Evolutionary conservation across 2,888 invertebrate species (phyloP), one percentile per base, ranked within the genome.

Genomic region (Argyresthia goedartella): DNA sequence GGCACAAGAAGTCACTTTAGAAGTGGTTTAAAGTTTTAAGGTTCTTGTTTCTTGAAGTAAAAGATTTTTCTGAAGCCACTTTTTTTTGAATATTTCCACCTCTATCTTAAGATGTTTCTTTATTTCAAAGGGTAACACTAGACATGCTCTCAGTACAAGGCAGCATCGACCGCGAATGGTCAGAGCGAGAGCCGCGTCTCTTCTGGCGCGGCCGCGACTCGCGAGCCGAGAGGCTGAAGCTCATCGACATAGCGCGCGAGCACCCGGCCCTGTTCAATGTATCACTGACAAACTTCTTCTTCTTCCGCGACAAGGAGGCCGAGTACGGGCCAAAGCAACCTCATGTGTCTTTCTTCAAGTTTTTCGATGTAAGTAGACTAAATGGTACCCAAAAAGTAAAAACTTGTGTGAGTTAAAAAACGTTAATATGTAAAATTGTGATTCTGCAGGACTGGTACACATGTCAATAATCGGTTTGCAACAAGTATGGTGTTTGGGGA

Each of bases 171-270:
- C 82, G 81, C 15, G 64, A 77, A 0, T 98, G 98, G 97, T 74
- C 89, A 16, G 75, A 91, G 39, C 94, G 96, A 66, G 89, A 89
- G 54, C 81, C 91, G 2, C 91, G 91, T 69, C 91, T 92, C 2
- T 94, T 98, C 75, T 98, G 97, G 95, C 89, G 98, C 55, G 98
- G 98, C 0, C 88, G 98, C 44, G 98, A 98, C 76, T 95, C 97
- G 0, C 89, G 95, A n/a, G 88, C 90, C 52, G 94, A 96, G 69
- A 88, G 98, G 35, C 86, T 98, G 13, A 89, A 94, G 60, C 88
- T 98, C 16, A 91, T 98, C 11, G 91, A 93, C 52, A 89, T 98
- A 59, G 90, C 95, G 0, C 88, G 92, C 57, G 67, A 66, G 1
- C 65, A 85, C 58, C 93, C 96, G 0, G 90, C 95, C 51, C 74